Evolutionary conservation across 2,113 vertebrate species (phyloP), one percentile per base, ranked within the genome.

Genomic region (Solea senegalensis): DNA sequence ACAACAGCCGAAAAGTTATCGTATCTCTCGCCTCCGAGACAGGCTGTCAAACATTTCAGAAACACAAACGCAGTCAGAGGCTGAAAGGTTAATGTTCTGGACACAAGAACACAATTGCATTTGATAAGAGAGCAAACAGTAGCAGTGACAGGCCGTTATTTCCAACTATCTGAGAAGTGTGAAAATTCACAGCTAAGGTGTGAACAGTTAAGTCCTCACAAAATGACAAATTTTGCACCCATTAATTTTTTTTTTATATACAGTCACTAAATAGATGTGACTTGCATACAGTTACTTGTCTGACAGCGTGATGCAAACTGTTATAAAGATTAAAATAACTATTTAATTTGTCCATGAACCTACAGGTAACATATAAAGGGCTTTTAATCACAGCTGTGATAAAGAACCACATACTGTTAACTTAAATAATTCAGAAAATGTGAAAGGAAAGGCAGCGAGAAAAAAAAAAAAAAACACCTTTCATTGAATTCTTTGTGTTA

Each of bases 1-100:
- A 82, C 0, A 87, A 93, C 84, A 95, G 93, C 59, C 72, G 88
- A 87, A 97, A 97, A 43, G 81, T 90, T 65, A 97, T 41, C 0
- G 79, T 89, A 26, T 97, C 97, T 0, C 91, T 92, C 46, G 91
- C 92, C 45, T 92, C 65, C 15, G 89, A 91, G 80, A 86, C 90
- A 74, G 28, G 51, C 48, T 73, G 45, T 67, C 34, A 65, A 8
- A 79, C 15, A 50, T 59, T 69, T 65, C 53, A 80, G 12, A 11
- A 39, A 57, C 3, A 68, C 34, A 78, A 8, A 63, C 1, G 7
- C 1, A 3, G n/a, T 13, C 4, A 3, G 9, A 34, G 49, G 80
- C 13, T 12, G 10, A 66, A 16, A 52, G 60, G 58, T 46, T 52
- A n/a, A 58, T 15, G 66, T 57, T 52, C 39, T 63, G 27, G 4